Percentiles rank a stretch among this genome's conserved stretches.
phyloP scores from a whole-genome alignment of 2,888 invertebrate genomes.

The Atherix ibis region DNA sequence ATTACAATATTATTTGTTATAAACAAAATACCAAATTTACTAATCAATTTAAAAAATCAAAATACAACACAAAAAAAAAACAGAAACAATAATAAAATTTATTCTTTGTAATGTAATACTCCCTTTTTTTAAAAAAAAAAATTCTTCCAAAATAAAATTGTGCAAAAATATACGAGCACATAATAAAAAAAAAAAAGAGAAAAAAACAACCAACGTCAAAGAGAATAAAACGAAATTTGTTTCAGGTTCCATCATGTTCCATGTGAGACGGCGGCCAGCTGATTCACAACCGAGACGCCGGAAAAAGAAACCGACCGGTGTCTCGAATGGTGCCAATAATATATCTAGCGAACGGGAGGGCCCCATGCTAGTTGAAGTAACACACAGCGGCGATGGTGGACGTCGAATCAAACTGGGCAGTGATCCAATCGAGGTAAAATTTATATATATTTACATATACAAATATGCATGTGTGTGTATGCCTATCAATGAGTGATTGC shows the following conservation, averaged over 20 bases:
- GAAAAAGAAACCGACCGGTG: conserved; percentile 56
- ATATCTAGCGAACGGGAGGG: conserved; percentile 47
- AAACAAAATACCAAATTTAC: no score
- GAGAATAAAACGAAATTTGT: no score
- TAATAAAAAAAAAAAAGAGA: no score
- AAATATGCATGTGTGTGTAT: no score
- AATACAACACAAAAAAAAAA: no score
- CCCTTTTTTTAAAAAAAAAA: neutral
- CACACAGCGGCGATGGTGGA: conserved; percentile 40
- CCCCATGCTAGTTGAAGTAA: conserved; percentile 45
- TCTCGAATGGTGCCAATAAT: conserved; percentile 35
- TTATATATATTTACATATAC: neutral
- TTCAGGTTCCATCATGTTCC: conserved; percentile 91
- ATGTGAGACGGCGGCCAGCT: conserved; percentile 82
- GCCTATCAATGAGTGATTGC: no score
- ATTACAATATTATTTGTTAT: no score
- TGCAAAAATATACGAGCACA: no score
- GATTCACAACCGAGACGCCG: conserved; percentile 79
- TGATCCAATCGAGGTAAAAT: conserved; percentile 47
- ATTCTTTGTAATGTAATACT: neutral
- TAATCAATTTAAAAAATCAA: no score
- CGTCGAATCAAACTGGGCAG: conserved; percentile 44
- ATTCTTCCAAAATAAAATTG: no score
- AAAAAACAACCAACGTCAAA: no score
- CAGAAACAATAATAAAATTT: no score